Percentiles rank a stretch among this genome's conserved stretches.
These are phyloP conservation scores for Neoseiulus cucumeris DNA, from an alignment of 1,140 invertebrate genomes.

Conservation along the genomic window DNA sequence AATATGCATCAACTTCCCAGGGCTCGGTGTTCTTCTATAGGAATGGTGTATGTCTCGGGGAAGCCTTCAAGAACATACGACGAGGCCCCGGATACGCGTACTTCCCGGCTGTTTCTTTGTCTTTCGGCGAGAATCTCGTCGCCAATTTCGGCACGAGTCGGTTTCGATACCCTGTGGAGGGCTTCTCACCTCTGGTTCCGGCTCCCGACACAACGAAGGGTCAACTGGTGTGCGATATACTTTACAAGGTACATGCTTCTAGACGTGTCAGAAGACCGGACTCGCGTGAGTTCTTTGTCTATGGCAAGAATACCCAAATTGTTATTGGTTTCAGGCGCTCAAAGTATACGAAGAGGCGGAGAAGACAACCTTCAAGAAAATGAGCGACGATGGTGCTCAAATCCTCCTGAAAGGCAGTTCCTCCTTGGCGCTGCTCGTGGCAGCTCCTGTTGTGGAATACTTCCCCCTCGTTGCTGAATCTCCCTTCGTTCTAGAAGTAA, in stretches of 20 bases:
- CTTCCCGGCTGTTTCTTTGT: constrained; percentile 51
- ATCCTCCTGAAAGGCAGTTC: background rate
- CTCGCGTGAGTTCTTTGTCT: background rate
- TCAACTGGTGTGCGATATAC: background rate
- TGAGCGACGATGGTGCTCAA: constrained; percentile 1
- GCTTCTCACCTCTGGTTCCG: constrained; percentile 42
- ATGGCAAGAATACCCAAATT: too few species aligned
- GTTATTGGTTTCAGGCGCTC: background rate
- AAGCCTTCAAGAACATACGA: constrained; percentile 47
- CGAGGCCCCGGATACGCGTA: constrained; percentile 49
- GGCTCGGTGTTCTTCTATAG: constrained; percentile 27
- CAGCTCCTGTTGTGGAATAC: background rate
- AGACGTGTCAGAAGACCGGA: too few species aligned
- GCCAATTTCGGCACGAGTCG: constrained; percentile 58
- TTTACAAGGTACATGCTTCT: constrained; percentile 2
- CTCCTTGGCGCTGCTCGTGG: background rate
- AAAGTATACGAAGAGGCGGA: background rate
- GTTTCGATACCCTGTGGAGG: constrained; percentile 44
- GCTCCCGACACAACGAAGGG: constrained; percentile 12
- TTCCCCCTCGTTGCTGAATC: background rate
- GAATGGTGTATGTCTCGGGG: constrained; percentile 49
- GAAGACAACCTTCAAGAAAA: background rate
- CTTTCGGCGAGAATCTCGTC: constrained; percentile 47
- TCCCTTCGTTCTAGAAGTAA: background rate
- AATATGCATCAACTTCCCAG: background rate